Percentiles rank a stretch among this genome's conserved stretches.
phyloP scores from a whole-genome alignment of 2,888 invertebrate genomes.

The Branchipolynoe longqiensis region DNA sequence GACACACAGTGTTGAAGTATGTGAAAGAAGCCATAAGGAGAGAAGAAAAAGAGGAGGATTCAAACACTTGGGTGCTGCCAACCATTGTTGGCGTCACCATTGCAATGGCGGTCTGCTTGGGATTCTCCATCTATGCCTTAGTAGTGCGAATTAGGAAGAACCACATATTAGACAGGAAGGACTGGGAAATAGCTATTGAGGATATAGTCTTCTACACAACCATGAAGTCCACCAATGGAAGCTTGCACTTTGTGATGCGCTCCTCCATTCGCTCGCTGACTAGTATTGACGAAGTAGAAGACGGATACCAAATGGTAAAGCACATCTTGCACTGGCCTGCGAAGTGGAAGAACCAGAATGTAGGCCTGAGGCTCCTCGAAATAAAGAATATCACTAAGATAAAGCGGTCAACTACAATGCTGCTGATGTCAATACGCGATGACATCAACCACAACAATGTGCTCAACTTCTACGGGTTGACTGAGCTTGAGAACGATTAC shows the following conservation, averaged over 20 bases:
- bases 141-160: not conserved
- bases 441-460: constrained; percentile 72
- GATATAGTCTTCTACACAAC: constrained; percentile 71
- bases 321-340: constrained; percentile 74
- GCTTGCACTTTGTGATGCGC: constrained; percentile 58
- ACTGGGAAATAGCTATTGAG: constrained; percentile 70
- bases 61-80: not conserved
- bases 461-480: constrained; percentile 74
- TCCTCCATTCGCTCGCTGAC: constrained; percentile 59
- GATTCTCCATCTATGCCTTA: constrained; percentile 2
- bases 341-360: constrained; percentile 70
- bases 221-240: not conserved
- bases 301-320: constrained; percentile 59
- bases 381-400: constrained; percentile 51
- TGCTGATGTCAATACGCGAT: constrained; percentile 72
- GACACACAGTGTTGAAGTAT: not conserved
- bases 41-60: constrained; percentile 2
- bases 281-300: constrained; percentile 58
- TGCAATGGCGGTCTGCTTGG: not conserved
- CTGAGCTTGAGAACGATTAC: constrained; percentile 68
- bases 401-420: constrained; percentile 65
- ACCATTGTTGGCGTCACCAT: constrained; percentile 17
- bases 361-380: constrained; percentile 69
- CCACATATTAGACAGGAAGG: constrained; percentile 14
- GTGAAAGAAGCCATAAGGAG: too few species aligned